Percentiles rank a stretch among this genome's conserved stretches.
Evolutionary conservation across 1,140 invertebrate species (phyloP).

Genomic region (Andrena cerasifolii): DNA sequence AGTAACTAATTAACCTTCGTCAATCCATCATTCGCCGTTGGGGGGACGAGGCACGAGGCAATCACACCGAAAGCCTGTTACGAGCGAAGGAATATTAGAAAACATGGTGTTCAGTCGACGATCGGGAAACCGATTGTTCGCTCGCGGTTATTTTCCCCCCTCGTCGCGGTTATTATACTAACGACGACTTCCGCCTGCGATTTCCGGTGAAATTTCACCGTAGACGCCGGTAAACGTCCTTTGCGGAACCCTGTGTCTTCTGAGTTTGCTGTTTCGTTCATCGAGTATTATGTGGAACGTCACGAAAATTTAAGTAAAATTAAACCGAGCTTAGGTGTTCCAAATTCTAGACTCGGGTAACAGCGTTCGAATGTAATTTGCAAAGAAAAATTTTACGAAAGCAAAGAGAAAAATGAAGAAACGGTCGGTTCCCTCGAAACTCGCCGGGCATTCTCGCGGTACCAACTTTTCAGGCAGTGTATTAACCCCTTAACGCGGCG

Average conservation of each 20-base stretch:
- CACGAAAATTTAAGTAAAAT: no score
- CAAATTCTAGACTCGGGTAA: no score
- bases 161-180: conserved; percentile 20
- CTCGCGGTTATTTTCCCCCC: neutral
- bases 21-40: conserved; percentile 46
- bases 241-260: neutral
- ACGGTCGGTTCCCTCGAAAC: no score
- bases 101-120: conserved; percentile 19
- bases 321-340: no score
- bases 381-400: no score
- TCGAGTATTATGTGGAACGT: neutral
- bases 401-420: no score
- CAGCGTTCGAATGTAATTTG: no score
- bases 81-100: conserved; percentile 46
- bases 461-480: conserved; percentile 22
- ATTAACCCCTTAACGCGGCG: conserved; percentile 42
- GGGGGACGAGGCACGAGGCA: conserved; percentile 23
- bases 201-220: conserved; percentile 1
- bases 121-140: conserved; percentile 43
- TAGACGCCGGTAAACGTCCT: neutral
- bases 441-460: neutral
- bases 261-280: neutral
- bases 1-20: conserved; percentile 49
- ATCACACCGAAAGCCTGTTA: conserved; percentile 46
- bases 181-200: conserved; percentile 23